Evolutionary conservation across 1,140 invertebrate genomes (phyloP), one percentile per base, ranked within the genome.

Genomic region (Hormaphis cornu): DNA sequence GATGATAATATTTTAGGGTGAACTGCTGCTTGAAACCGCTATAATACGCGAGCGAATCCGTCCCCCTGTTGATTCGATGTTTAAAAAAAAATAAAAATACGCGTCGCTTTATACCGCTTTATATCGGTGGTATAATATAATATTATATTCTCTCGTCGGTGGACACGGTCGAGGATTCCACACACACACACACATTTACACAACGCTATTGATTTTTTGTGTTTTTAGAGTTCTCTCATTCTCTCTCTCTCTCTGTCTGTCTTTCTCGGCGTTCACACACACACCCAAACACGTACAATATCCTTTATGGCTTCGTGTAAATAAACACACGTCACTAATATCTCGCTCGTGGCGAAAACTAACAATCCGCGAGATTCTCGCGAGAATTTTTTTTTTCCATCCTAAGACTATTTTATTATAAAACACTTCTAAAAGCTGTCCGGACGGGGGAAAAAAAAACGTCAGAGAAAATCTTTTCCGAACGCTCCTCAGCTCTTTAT

Each of bases 201-300:
- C 24, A 26, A 12, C 3, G 20, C 44, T 66, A 66, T 66, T 66
- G 61, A 66, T 66, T 66, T 66, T 66, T 28, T 8, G 61, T 50
- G 61, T 66, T 44, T 66, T 66, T 30, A 20, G 44, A 18, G 44
- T n/a, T 24, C 22, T n/a, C n/a, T 42, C 24, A 30, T 28, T 53
- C n/a, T 50, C 40, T 42, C 40, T 42, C 40, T 12, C 14, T 42
- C 30, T 50, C 10, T 6, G 12, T 50, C 9, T 46, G 22, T 52
- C 16, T 52, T 26, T 52, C 50, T 52, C 24, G 26, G 4, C 50
- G 26, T n/a, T n/a, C n/a, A n/a, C n/a, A n/a, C n/a, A n/a, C n/a
- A n/a, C n/a, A n/a, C n/a, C n/a, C 50, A 0, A 20, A 18, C 22
- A 20, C 37, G 18, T 35, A 22, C 20, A 35, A 9, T 9, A 22